Evolutionary conservation across 2,888 invertebrate species (phyloP).

Genomic region (Phengaris alcon): DNA sequence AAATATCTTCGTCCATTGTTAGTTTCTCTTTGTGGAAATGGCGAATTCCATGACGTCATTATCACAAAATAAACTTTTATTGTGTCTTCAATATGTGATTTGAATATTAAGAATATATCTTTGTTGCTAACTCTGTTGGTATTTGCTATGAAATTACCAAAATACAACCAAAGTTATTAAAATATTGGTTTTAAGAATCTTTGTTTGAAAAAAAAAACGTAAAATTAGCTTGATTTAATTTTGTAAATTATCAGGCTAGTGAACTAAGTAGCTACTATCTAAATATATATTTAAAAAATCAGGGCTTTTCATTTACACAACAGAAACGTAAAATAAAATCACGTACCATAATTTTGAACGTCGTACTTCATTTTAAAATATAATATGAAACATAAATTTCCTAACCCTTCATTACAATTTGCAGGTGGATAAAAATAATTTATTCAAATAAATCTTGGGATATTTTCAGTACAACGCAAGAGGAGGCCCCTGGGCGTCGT

Average conservation of each 20-base stretch:
- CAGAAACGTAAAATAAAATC: background rate
- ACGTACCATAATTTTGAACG: slow-evolving; percentile 21
- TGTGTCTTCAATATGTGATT: slow-evolving; percentile 25
- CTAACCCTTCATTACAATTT: slow-evolving; percentile 63
- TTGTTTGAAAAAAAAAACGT: background rate
- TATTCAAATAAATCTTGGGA: slow-evolving; percentile 75
- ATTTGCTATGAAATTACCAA: background rate
- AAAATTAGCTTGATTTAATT: no score
- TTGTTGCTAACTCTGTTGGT: background rate
- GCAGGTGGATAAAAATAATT: slow-evolving; percentile 75
- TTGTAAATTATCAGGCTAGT: no score
- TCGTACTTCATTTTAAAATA: slow-evolving; percentile 23
- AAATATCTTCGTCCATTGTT: slow-evolving; percentile 61
- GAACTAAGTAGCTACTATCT: no score
- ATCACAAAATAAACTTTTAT: slow-evolving; percentile 51
- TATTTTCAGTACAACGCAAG: slow-evolving; percentile 58
- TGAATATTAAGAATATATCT: background rate
- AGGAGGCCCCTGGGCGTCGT: slow-evolving; percentile 68
- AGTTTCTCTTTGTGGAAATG: slow-evolving; percentile 52
- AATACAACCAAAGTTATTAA: no score
- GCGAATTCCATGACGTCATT: slow-evolving; percentile 60
- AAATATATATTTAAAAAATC: no score
- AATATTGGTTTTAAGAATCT: background rate
- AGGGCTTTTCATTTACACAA: background rate
- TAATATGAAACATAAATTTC: slow-evolving; percentile 55